Percentiles rank a stretch among this genome's conserved stretches.
Conservation (phyloP, 2,113 vertebrate genomes). For the Murina feae region DNA sequence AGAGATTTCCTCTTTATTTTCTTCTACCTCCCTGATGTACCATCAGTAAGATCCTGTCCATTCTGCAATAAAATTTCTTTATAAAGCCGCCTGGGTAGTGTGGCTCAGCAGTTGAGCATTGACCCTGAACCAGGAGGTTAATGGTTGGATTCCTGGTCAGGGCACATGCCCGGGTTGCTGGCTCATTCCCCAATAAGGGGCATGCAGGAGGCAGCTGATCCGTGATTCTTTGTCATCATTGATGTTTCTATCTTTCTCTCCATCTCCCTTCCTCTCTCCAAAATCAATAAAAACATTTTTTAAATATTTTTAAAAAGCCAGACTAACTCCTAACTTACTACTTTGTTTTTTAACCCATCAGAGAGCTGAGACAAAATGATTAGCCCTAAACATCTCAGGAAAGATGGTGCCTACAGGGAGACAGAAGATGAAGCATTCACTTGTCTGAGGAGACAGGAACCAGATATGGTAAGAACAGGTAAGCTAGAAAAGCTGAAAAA, state of each 20-base stretch:
- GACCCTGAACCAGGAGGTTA: no score
- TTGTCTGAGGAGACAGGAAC: not conserved
- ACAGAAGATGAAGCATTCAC: not conserved
- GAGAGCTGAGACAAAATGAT: not conserved
- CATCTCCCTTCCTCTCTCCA: no score
- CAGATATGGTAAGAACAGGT: not conserved
- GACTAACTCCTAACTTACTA: not conserved
- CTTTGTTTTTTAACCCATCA: not conserved
- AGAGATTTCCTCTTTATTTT: not conserved
- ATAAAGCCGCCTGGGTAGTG: no score
- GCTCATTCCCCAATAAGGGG: no score
- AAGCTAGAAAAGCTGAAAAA: not conserved
- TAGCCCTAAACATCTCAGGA: not conserved
- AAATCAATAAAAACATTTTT: no score
- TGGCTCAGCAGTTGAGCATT: no score
- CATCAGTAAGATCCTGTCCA: not conserved
- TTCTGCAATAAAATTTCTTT: not conserved
- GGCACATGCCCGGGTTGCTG: no score
- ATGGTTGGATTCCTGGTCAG: no score
- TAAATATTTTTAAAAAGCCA: not conserved
- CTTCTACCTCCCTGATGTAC: not conserved
- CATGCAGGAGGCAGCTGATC: no score
- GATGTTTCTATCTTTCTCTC: no score
- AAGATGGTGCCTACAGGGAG: not conserved
- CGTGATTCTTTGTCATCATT: no score